A percentile compares a stretch with the other conserved stretches of the same genome.
Conservation (phyloP, 1,140 invertebrate species). For the Drosophila nasuta region DNA sequence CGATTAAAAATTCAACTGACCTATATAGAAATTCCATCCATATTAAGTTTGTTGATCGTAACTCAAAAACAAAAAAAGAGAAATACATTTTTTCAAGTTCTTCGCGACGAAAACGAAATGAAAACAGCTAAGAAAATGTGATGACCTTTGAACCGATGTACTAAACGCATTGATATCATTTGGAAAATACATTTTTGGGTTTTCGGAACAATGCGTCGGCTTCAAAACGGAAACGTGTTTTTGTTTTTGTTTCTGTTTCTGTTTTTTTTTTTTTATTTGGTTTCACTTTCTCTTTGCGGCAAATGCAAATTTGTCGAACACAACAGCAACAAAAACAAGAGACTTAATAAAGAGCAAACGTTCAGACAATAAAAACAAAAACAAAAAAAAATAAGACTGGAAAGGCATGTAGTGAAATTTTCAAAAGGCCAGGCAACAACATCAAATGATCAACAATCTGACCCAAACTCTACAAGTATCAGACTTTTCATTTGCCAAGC, state of each 20-base stretch:
- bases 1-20: no score
- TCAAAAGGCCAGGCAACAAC: not conserved
- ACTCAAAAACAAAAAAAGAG: no score
- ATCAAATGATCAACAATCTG: constrained; percentile 8
- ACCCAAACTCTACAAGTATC: not conserved
- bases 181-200: constrained; percentile 28
- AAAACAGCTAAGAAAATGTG: not conserved
- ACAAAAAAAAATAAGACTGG: constrained; percentile 14
- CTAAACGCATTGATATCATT: constrained; percentile 13
- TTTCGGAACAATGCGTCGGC: constrained; percentile 19
- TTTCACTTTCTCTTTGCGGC: constrained; percentile 46
- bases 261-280: not conserved
- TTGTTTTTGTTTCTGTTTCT: constrained; percentile 42
- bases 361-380: constrained; percentile 20
- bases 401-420: constrained; percentile 49
- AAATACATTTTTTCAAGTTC: no score
- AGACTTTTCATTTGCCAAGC: not conserved
- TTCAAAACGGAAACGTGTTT: constrained; percentile 18
- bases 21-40: no score
- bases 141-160: constrained; percentile 14
- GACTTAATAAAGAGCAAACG: constrained; percentile 19
- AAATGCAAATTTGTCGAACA: constrained; percentile 43
- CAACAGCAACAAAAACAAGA: constrained; percentile 22
- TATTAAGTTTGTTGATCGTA: no score
- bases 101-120: not conserved